phyloP scores from a whole-genome alignment of 2,113 vertebrate genomes.

The Helogale parvula region DNA sequence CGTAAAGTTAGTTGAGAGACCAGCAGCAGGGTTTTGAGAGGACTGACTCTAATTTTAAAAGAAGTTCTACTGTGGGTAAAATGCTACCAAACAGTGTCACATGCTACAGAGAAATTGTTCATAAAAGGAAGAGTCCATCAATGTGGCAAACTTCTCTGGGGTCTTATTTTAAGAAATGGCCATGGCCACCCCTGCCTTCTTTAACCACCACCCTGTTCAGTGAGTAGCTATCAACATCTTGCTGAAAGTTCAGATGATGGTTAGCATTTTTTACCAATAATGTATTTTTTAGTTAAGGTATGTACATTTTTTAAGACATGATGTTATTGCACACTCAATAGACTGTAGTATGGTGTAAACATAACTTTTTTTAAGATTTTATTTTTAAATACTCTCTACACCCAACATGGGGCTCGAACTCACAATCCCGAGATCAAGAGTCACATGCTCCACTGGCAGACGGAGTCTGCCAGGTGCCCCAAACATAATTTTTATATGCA shows the following conservation, averaged over 20 bases:
- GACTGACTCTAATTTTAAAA: neutral
- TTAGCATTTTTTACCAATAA: neutral
- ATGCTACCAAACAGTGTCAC: neutral
- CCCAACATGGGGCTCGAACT: neutral
- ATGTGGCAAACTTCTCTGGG: neutral
- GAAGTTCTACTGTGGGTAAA: neutral
- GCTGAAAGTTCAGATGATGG: neutral
- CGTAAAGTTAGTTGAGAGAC: neutral
- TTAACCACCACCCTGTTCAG: neutral
- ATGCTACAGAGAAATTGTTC: neutral
- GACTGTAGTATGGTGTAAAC: neutral
- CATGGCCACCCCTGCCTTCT: neutral
- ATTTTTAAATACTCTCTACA: neutral
- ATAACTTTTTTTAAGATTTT: neutral
- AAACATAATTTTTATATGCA: neutral
- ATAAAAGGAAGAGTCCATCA: neutral
- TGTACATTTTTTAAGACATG: neutral
- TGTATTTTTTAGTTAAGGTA: neutral
- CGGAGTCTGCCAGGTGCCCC: neutral
- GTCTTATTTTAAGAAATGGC: neutral
- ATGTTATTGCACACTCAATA: neutral
- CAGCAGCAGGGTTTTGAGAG: neutral
- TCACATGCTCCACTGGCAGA: neutral
- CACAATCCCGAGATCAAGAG: neutral
- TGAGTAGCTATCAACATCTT: neutral